Conservation (phyloP, 2,113 vertebrate species). For the Pelecanus crispus region DNA sequence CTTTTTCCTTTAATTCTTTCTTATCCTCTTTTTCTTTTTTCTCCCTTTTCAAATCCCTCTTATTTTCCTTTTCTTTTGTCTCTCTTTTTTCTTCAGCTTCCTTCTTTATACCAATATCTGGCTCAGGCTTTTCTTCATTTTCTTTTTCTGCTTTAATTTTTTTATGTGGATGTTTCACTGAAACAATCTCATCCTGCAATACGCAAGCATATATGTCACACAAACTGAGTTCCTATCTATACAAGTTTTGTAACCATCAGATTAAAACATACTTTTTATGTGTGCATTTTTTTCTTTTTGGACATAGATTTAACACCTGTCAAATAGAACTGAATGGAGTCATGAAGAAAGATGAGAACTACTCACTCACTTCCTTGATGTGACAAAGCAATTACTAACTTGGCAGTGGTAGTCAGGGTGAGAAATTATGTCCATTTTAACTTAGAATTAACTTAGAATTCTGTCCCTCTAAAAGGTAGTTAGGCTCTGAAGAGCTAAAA, state of each 20-base stretch:
- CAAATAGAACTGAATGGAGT: neutral
- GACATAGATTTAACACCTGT: neutral
- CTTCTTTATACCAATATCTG: slow-evolving; percentile 77
- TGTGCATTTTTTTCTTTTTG: neutral
- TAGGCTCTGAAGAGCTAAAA: neutral
- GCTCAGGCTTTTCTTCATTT: slow-evolving; percentile 75
- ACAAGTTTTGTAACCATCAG: neutral
- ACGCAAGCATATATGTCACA: slow-evolving; percentile 59
- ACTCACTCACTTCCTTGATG: neutral
- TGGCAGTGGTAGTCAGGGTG: neutral
- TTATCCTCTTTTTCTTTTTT: slow-evolving; percentile 82
- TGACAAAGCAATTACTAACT: neutral
- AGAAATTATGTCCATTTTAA: neutral
- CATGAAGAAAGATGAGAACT: neutral
- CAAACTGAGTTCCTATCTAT: slow-evolving; percentile 19
- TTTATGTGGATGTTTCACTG: slow-evolving; percentile 79
- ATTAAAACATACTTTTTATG: neutral
- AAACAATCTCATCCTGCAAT: slow-evolving; percentile 78
- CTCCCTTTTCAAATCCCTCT: slow-evolving; percentile 81
- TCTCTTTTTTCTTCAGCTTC: slow-evolving; percentile 81
- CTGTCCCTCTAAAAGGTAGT: neutral
- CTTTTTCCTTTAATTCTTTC: slow-evolving; percentile 76
- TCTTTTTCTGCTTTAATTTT: slow-evolving; percentile 79
- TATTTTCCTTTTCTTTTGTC: slow-evolving; percentile 76
- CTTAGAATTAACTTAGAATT: neutral